phyloP scores from a whole-genome alignment of 2,888 invertebrate genomes.

The Sinopyrophorus schimmeli region DNA sequence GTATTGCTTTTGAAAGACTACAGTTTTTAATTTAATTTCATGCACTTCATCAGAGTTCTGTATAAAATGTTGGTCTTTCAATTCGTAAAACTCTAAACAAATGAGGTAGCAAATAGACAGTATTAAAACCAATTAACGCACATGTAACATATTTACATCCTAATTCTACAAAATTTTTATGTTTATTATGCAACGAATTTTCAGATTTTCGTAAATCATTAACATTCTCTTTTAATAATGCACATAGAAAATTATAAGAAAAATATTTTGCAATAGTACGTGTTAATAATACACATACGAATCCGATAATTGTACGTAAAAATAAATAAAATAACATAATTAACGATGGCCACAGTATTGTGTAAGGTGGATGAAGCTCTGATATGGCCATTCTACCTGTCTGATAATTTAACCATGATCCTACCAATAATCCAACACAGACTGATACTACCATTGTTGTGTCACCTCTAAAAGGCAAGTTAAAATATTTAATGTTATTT shows the following conservation, averaged over 20 bases:
- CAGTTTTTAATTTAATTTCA: background rate
- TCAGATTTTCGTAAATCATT: constrained; percentile 67
- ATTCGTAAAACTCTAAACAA: constrained; percentile 76
- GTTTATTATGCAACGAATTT: constrained; percentile 67
- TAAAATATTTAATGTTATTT: too few species aligned
- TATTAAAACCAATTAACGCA: constrained; percentile 77
- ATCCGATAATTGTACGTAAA: constrained; percentile 74
- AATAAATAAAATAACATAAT: constrained; percentile 70
- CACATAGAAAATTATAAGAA: constrained; percentile 71
- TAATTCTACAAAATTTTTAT: constrained; percentile 78
- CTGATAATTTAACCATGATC: constrained; percentile 84
- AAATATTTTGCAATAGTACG: constrained; percentile 69
- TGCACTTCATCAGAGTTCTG: constrained; percentile 71
- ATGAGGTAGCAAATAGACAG: constrained; percentile 75
- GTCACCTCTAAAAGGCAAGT: constrained; percentile 71
- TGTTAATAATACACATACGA: constrained; percentile 72
- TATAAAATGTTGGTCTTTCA: constrained; percentile 81
- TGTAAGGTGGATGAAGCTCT: constrained; percentile 67
- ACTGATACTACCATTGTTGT: constrained; percentile 86
- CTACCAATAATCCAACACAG: constrained; percentile 75
- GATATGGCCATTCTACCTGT: constrained; percentile 68
- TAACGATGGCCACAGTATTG: constrained; percentile 77
- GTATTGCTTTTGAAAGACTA: background rate
- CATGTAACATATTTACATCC: constrained; percentile 83
- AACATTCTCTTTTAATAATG: constrained; percentile 68